Base-by-base conservation (phyloP, 2,113 vertebrate species). In the Pungitius pungitius region DNA sequence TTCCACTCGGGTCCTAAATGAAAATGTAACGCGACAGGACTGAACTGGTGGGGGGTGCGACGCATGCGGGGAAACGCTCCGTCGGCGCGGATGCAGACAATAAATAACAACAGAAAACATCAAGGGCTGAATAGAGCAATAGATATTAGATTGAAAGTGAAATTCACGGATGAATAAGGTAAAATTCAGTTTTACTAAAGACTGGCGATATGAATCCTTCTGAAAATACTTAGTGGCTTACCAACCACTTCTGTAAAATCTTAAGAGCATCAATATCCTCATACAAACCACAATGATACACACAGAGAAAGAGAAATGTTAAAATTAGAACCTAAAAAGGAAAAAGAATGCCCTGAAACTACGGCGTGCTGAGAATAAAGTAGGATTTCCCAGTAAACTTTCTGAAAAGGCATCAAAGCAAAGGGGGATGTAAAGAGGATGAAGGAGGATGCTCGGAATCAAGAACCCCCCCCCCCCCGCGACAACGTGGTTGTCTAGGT, bases 321-420 rank as follows among this genome's bases (percentile, higher is more conserved):
- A 33, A 72, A 80, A 80, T 37, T n/a, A 64, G 24, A 68, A 20
- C 30, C 72, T 64, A 24, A 54, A 68, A 63, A 63, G n/a, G 60
- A 69, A 68, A 60, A 30, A 65, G 52, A 78, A 80, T 65, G 70
- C 55, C 17, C 30, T 3, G 27, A 64, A 63, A 47, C 54, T 37
- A 10, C 37, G 40, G 35, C 56, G 27, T 0, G 0, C 27, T 14
- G 33, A 60, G 52, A 84, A 84, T 77, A 65, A 73, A 80, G 55
- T 59, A 56, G 69, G 71, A 78, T 67, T 77, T 68, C 43, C 71
- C 52, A 18, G 22, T 74, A 76, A 76, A 71, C 22, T 67, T 78
- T 55, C 57, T 47, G 43, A 75, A 66, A 61, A 56, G 24, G 65
- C 69, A 69, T 73, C 51, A 62, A 63, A 68, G 59, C 22, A 9